A percentile compares a stretch with the other conserved stretches of the same genome.
Evolutionary conservation across 2,113 vertebrate genomes (phyloP).

Genomic region (Pampusana beccarii): DNA sequence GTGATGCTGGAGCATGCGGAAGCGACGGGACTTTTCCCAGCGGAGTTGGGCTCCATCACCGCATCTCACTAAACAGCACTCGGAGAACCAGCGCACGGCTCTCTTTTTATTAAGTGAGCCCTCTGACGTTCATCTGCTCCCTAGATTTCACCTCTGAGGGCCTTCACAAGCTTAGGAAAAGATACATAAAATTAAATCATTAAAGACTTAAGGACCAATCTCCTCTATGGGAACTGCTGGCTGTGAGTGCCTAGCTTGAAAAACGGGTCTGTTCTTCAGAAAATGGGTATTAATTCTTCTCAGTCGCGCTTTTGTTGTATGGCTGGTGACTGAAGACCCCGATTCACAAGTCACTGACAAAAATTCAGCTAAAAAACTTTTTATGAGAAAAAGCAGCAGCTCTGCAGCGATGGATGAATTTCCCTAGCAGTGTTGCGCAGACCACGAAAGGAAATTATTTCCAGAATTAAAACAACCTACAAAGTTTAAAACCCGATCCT

Average conservation of each 20-base stretch:
- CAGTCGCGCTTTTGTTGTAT: not conserved
- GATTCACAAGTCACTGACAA: not conserved
- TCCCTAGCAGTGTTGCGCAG: not conserved
- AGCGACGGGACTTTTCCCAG: not conserved
- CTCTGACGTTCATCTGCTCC: not conserved
- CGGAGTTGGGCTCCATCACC: not conserved
- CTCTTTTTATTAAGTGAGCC: not conserved
- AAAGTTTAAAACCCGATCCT: not conserved
- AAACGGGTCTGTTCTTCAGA: not conserved
- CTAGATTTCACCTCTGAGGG: not conserved
- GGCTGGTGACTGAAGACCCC: not conserved
- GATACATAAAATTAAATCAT: not conserved
- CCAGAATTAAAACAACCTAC: not conserved
- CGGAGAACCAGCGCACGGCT: not conserved
- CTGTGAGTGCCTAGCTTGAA: not conserved
- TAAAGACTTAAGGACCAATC: not conserved
- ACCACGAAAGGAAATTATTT: not conserved
- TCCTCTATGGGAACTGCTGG: not conserved
- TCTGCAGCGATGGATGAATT: rapidly evolving
- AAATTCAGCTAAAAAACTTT: not conserved
- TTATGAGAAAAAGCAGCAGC: not conserved
- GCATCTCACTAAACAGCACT: not conserved
- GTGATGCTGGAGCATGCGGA: not conserved
- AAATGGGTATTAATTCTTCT: not conserved
- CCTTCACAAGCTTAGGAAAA: not conserved